Evolutionary conservation across 2,797 vertebrate species (phyloP).

Genomic region (Myiotriccus ornatus): DNA sequence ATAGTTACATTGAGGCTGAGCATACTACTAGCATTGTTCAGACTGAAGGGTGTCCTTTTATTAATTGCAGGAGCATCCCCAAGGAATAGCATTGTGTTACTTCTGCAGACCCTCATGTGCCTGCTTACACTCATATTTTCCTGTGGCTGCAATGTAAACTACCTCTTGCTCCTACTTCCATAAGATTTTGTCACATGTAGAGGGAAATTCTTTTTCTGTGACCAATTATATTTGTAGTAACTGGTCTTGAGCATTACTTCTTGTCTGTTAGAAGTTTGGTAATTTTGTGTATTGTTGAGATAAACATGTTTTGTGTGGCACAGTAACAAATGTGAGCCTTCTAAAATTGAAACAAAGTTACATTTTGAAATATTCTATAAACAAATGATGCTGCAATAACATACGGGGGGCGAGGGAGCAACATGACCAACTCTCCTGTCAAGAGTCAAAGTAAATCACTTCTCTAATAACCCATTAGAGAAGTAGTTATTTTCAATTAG

Average conservation of each 20-base stretch:
- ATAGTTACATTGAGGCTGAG: neutral
- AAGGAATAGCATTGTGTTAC: rapidly evolving
- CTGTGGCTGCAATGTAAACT: neutral
- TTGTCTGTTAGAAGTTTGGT: neutral
- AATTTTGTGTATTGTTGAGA: neutral
- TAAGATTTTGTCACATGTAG: rapidly evolving
- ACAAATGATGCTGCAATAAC: neutral
- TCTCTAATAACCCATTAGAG: neutral
- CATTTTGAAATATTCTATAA: neutral
- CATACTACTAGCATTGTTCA: neutral
- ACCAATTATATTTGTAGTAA: neutral
- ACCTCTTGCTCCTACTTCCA: neutral
- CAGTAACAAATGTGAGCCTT: neutral
- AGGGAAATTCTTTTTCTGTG: neutral
- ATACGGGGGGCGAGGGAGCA: too few species aligned
- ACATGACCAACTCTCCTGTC: rapidly evolving
- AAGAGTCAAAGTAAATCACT: neutral
- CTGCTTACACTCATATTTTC: neutral
- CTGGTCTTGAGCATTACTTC: neutral
- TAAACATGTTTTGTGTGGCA: rapidly evolving
- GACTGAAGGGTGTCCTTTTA: neutral
- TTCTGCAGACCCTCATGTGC: neutral
- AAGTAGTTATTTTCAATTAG: neutral
- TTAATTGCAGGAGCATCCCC: neutral
- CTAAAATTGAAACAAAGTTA: neutral